Conservation (phyloP, 2,888 invertebrate species). For the Drosophila differens region DNA sequence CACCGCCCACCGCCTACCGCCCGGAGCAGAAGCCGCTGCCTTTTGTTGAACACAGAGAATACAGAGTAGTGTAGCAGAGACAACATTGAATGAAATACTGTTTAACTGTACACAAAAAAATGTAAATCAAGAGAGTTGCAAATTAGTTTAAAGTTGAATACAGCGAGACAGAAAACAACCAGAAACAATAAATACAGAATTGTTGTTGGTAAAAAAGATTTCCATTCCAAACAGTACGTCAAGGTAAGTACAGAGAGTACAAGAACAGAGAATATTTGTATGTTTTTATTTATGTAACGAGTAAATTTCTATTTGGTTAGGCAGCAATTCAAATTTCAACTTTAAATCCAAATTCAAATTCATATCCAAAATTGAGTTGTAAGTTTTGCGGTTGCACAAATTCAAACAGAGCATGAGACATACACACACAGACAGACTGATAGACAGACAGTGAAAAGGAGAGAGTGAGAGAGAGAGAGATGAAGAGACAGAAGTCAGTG, state of each 20-base stretch:
- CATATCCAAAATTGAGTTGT: conserved; percentile 60
- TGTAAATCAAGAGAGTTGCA: conserved; percentile 51
- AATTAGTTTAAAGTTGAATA: conserved; percentile 51
- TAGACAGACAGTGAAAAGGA: conserved; percentile 13
- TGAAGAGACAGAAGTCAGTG: conserved; percentile 14
- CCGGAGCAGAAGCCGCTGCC: conserved; percentile 3
- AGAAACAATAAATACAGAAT: conserved; percentile 15
- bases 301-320: conserved; percentile 41
- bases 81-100: conserved; percentile 32
- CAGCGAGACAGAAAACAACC: conserved; percentile 45
- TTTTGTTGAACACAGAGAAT: conserved; percentile 2
- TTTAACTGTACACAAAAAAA: conserved; percentile 46
- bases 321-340: conserved; percentile 65
- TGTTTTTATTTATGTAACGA: conserved; percentile 26
- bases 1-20: background rate
- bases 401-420: conserved; percentile 31
- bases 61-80: conserved; percentile 32
- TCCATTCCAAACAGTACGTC: conserved; percentile 66
- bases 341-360: conserved; percentile 57
- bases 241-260: conserved; percentile 47
- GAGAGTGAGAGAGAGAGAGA: conserved; percentile 14
- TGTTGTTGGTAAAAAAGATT: conserved; percentile 41
- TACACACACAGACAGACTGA: conserved; percentile 7
- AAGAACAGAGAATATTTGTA: conserved; percentile 30
- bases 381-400: conserved; percentile 57